Evolutionary conservation across 2,113 vertebrate species (phyloP), one percentile per base, ranked within the genome.

Genomic region (Athene noctua): DNA sequence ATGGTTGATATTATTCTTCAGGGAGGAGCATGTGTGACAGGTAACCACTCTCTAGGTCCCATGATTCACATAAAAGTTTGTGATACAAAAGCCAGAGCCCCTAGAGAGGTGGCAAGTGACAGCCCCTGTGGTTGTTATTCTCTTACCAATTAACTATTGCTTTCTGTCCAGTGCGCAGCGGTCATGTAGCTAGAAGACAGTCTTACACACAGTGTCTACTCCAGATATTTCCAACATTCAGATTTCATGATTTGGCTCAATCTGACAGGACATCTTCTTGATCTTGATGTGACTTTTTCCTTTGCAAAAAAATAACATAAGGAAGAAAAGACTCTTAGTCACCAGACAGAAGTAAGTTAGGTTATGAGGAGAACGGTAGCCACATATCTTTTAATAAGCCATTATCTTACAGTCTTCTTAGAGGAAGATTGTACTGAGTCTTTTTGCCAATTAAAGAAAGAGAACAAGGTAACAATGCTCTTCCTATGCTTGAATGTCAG

Each of bases 61-160:
- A 26, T 2, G 10, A 58, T 5, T 63, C 40, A n/a, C 80, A 58
- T 58, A 70, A 88, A 77, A 49, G 25, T 52, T 58, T 86, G 49
- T 34, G 74, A 44, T 30, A 38, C 20, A 23, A 58, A 82, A 81
- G 42, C 49, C 5, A 6, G 68, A 73, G 51, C 61, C n/a, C 59
- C 70, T 78, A 44, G 47, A 86, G 55, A 71, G 63, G 57, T 3
- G 3, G 49, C 57, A 62, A 44, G 32, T 72, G n/a, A 61, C 15
- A 0, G 0, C 34, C 22, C 58, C 49, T 54, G 34, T 5, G 29
- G 29, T n/a, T 11, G 2, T 7, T 57, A 22, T 61, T 52, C 59
- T 40, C 32, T 71, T 46, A 51, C 4, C 32, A 36, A 23, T 40
- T 49, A 57, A 51, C 47, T 57, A 3, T 32, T 67, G 22, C 13